A percentile compares a stretch with the other conserved stretches of the same genome.
These are phyloP conservation scores for Orussus abietinus DNA, from an alignment of 1,140 invertebrate genomes.

Conservation along the genomic window DNA sequence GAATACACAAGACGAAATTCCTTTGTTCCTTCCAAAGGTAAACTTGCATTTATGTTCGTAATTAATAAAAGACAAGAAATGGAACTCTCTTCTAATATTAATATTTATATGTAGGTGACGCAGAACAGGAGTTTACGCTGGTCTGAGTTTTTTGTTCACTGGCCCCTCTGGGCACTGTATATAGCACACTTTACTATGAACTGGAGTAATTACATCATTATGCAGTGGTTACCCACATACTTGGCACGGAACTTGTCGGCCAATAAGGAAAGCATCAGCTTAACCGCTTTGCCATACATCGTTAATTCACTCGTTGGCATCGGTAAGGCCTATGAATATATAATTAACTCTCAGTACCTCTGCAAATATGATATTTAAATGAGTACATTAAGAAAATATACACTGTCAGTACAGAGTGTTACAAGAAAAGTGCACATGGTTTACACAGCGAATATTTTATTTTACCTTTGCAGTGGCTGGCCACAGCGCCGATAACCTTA, in stretches of 20 bases:
- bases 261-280: slow-evolving; percentile 69
- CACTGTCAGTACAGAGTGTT: too few species aligned
- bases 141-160: slow-evolving; percentile 67
- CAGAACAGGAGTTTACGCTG: slow-evolving; percentile 58
- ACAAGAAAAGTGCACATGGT: too few species aligned
- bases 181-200: slow-evolving; percentile 82
- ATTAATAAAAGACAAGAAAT: slow-evolving; percentile 1
- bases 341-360: too few species aligned
- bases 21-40: slow-evolving; percentile 65
- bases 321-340: too few species aligned
- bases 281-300: slow-evolving; percentile 75
- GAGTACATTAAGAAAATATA: too few species aligned
- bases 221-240: slow-evolving; percentile 82
- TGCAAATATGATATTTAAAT: too few species aligned
- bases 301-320: slow-evolving; percentile 73
- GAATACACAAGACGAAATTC: slow-evolving; percentile 62
- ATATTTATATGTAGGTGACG: slow-evolving; percentile 47
- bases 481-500: slow-evolving; percentile 70
- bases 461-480: slow-evolving; percentile 58
- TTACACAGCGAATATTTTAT: too few species aligned
- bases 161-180: slow-evolving; percentile 76
- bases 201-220: slow-evolving; percentile 81
- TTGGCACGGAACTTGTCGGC: slow-evolving; percentile 65
- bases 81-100: slow-evolving; percentile 10
- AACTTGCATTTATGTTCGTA: slow-evolving; percentile 10